Percentiles rank a stretch among this genome's conserved stretches.
Evolutionary conservation across 2,797 vertebrate species (phyloP).

Genomic region (Allobates femoralis): DNA sequence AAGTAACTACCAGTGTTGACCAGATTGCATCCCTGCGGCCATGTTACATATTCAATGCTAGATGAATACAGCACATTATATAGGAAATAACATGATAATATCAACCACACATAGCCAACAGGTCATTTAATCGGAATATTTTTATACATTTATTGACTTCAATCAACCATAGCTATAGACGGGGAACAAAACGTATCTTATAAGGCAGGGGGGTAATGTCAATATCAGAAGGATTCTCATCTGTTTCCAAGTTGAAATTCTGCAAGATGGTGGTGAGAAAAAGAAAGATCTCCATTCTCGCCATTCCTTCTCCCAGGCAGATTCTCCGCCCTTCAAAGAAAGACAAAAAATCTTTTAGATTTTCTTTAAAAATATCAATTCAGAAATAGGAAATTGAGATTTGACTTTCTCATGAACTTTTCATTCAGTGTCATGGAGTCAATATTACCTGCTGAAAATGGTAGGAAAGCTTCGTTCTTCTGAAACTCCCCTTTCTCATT

Average conservation of each 20-base stretch:
- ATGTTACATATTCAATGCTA: too few species aligned
- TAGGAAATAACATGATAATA: too few species aligned
- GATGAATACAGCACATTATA: too few species aligned
- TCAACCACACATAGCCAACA: too few species aligned
- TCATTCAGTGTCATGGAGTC: neutral
- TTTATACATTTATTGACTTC: neutral
- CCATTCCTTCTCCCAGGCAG: conserved; percentile 45
- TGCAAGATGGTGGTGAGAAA: conserved; percentile 26
- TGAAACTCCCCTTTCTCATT: conserved; percentile 4
- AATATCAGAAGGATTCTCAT: conserved; percentile 4
- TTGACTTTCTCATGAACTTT: neutral
- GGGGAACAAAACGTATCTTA: neutral
- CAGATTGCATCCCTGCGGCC: too few species aligned
- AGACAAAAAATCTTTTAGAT: neutral
- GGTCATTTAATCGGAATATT: neutral
- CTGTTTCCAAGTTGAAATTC: conserved; percentile 20
- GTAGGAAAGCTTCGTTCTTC: conserved; percentile 35
- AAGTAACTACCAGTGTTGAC: too few species aligned
- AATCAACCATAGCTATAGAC: neutral
- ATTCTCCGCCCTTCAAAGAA: conserved; percentile 14
- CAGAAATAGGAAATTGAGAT: neutral
- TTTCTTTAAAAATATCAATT: neutral
- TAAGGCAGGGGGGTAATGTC: conserved; percentile 20
- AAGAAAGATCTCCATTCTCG: conserved; percentile 42
- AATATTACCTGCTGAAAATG: conserved; percentile 24